Evolutionary conservation across 2,888 invertebrate species (phyloP), one percentile per base, ranked within the genome.

Genomic region (Camptogramma bilineatum): DNA sequence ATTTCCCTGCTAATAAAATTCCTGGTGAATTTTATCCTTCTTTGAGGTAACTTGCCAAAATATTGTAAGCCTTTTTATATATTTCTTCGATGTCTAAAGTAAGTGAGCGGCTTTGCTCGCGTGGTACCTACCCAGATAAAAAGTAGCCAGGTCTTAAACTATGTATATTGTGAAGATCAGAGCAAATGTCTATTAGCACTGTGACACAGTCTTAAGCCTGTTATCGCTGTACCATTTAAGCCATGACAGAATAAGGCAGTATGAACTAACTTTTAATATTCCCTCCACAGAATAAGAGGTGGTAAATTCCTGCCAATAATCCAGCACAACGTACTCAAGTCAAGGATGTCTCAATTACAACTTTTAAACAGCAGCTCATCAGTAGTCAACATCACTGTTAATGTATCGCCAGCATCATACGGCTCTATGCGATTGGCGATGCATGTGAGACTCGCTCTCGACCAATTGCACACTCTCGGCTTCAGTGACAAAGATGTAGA

Each of bases 401-500:
- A 93, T 48, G 97, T 97, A 75, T 90, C 94, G 2, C 98, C 98
- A 0, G 95, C 96, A 2, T 95, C 97, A 0, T 94, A 97, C 68
- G 98, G 98, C 3, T 97, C 96, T 68, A 85, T 97, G 70, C 94
- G 97, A 63, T 90, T 98, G 72, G 94, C 97, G 72, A 87, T 96
- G 47, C 97, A 98, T 80, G 95, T 98, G 70, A 95, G 97, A 72
- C 91, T 95, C 18, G 96, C 97, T 0, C 94, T 98, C 73, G 92
- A 94, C 17, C 95, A 95, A 55, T 94, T 98, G 74, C 90, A 95
- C 53, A 81, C 90, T n/a, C 88, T 98, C 57, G 98, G 98, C 5
- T 99, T 99, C 80, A 96, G 96, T 42, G 96, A 96, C 65, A 99
- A 98, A 83, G 99, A 99, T 90, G 94, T 98, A 39, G 99, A 99